Percentiles rank a stretch among this genome's conserved stretches.
Conservation (phyloP, 2,113 vertebrate species). For the Geococcyx californianus region DNA sequence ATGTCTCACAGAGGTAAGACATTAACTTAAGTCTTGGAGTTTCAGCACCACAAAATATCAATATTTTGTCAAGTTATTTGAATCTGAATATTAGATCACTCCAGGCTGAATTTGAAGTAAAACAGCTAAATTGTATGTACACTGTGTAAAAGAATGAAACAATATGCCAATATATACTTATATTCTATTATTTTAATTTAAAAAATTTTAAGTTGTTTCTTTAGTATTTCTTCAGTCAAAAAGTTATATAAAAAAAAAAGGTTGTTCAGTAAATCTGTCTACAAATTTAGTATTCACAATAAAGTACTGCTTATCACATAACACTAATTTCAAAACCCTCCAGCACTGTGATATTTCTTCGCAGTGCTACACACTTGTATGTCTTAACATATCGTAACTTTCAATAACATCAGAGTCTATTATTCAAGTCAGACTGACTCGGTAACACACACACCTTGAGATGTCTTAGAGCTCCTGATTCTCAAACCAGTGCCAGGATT, state of each 20-base stretch:
- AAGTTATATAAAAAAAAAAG: not conserved
- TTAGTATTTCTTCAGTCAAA: not conserved
- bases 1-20: not conserved
- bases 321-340: not conserved
- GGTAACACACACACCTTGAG: not conserved
- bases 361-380: not conserved
- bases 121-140: not conserved
- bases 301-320: not conserved
- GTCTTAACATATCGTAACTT: not conserved
- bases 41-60: not conserved
- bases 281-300: not conserved
- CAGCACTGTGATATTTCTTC: not conserved
- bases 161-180: not conserved
- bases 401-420: not conserved
- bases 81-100: not conserved
- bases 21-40: not conserved
- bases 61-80: not conserved
- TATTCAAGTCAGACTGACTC: not conserved
- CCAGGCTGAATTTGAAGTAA: not conserved
- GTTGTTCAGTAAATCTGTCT: not conserved
- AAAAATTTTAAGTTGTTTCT: not conserved
- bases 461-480: not conserved
- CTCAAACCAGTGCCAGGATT: not conserved
- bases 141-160: not conserved
- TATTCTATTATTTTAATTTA: not conserved